Evolutionary conservation across 2,797 vertebrate species (phyloP).

Genomic region (Urophycis tenuis): DNA sequence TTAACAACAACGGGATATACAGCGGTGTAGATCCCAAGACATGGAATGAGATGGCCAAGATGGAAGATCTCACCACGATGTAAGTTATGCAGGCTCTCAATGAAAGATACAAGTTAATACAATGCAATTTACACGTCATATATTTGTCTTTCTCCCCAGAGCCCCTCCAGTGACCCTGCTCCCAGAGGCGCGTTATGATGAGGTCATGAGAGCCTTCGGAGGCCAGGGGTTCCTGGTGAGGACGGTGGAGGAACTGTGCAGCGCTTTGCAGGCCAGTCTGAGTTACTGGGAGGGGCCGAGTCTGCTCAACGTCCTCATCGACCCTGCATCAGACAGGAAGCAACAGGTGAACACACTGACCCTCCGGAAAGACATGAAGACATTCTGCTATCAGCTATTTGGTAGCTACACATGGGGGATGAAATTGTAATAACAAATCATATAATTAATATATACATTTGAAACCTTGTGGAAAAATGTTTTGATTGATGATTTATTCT

Average conservation of each 20-base stretch:
- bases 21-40: slow-evolving; percentile 78
- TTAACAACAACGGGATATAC: slow-evolving; percentile 99
- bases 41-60: slow-evolving; percentile 79
- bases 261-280: slow-evolving; percentile 75
- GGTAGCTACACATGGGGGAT: neutral
- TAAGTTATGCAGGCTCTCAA: slow-evolving; percentile 56
- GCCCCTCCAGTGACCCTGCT: slow-evolving; percentile 83
- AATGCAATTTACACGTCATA: neutral
- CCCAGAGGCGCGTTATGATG: slow-evolving; percentile 86
- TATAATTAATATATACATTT: neutral
- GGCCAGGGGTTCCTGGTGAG: slow-evolving; percentile 85
- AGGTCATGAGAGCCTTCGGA: slow-evolving; percentile 88
- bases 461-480: neutral
- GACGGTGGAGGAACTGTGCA: slow-evolving; percentile 79
- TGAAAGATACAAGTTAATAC: neutral
- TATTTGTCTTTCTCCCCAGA: slow-evolving; percentile 55
- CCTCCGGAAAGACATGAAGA: neutral
- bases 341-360: slow-evolving; percentile 74
- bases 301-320: slow-evolving; percentile 89
- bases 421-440: neutral
- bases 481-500: too few species aligned
- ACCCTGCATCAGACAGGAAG: slow-evolving; percentile 84
- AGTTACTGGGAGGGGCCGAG: slow-evolving; percentile 74
- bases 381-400: neutral
- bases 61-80: slow-evolving; percentile 76